Evolutionary conservation across 1,140 invertebrate species (phyloP), one percentile per base, ranked within the genome.

Genomic region (Planococcus citri): DNA sequence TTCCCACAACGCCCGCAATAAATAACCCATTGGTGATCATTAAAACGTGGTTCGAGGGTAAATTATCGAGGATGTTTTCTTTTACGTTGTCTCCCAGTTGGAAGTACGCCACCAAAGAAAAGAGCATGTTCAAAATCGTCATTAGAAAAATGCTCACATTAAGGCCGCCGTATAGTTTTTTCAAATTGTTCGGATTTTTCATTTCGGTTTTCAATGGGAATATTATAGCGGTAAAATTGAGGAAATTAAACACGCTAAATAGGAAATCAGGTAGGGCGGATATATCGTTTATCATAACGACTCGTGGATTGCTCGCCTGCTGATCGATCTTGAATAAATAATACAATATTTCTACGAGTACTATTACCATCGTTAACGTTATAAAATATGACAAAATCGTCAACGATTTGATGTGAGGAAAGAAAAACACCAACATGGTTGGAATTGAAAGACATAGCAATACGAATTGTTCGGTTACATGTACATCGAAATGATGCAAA

Each of bases 191-290:
- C 0, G 89, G 89, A 0, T 82, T 83, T 74, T 86, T 87, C 90
- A 94, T 92, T 76, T 91, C 88, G 74, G 92, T 91, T 76, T 92
- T 88, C 71, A 93, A 75, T 0, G 90, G 91, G 76, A 92, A 82
- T 51, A 92, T 88, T 88, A 91, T 70, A 24, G 82, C 83, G 69
- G 86, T 85, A 68, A 84, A 84, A 77, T 85, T 84, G 73, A 87
- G 80, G 27, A 85, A 83, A 72, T 85, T 86, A 25, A 86, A 77
- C 1, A 85, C 83, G 21, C 83, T 86, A 27, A 83, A 83, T 72
- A 86, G 85, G 78, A 84, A 87, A 0, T 86, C 77, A 0, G 85
- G 84, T 70, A 86, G 79, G 10, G 81, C 76, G 1, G 74, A 72
- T 12, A 81, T 73, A 17, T 77, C 75, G 25, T 79, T 80, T 2